A percentile compares a stretch with the other conserved stretches of the same genome.
Conservation (phyloP, 1,140 invertebrate species). For the Glomeris maerens region DNA sequence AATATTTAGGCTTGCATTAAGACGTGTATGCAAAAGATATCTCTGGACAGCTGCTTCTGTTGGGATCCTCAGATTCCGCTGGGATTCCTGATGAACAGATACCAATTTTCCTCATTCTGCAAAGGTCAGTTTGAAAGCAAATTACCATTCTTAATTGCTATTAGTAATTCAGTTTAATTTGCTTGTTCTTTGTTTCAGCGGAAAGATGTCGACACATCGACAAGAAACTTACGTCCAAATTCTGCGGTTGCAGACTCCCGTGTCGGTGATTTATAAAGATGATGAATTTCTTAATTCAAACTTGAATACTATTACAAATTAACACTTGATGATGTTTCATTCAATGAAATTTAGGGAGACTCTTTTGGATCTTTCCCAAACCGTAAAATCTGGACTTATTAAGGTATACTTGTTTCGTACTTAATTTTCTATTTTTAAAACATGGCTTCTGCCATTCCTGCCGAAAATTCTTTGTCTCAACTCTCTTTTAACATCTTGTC, state of each 20-base stretch:
- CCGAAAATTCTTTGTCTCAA: too few species aligned
- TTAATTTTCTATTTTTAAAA: too few species aligned
- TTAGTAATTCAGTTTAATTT: not conserved
- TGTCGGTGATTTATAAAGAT: not conserved
- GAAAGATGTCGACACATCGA: not conserved
- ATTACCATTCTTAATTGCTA: not conserved
- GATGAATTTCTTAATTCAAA: not conserved
- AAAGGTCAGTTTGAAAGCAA: not conserved
- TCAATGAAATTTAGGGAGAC: not conserved
- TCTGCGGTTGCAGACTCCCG: constrained; percentile 1
- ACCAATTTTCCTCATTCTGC: not conserved
- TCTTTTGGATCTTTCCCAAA: not conserved
- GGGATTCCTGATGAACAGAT: not conserved
- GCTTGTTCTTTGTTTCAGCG: not conserved
- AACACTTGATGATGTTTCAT: not conserved
- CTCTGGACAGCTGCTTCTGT: not conserved
- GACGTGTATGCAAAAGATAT: constrained; percentile 1
- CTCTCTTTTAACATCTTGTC: too few species aligned
- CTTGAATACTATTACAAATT: not conserved
- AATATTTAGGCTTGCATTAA: constrained; percentile 1
- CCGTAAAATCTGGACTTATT: not conserved
- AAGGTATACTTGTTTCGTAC: too few species aligned
- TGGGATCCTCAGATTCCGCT: constrained; percentile 1
- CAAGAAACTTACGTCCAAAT: constrained; percentile 1
- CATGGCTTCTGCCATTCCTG: too few species aligned